Conservation (phyloP, 2,113 vertebrate genomes). For the Mesembrinibis cayennensis region DNA sequence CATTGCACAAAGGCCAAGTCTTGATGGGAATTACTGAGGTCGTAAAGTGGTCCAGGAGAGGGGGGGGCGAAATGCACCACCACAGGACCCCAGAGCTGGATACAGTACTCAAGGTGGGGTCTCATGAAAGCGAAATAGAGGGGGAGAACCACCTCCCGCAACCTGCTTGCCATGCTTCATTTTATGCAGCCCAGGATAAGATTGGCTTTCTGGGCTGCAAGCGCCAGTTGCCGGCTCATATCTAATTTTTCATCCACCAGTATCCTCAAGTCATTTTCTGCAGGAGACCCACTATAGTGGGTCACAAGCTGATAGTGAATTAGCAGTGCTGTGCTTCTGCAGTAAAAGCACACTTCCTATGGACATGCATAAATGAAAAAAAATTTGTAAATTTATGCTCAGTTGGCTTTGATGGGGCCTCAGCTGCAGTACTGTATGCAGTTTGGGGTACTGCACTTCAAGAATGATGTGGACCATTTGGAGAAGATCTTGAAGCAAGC, state of each 20-base stretch:
- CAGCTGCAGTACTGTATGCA: neutral
- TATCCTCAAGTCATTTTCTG: neutral
- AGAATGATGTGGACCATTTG: neutral
- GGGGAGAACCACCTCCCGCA: neutral
- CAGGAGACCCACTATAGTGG: neutral
- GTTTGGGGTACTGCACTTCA: neutral
- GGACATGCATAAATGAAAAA: neutral
- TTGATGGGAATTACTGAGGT: too few relatives aligned
- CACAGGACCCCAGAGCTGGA: neutral
- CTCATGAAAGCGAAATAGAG: neutral
- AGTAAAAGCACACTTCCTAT: neutral
- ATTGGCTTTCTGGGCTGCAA: neutral
- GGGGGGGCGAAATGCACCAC: too few relatives aligned
- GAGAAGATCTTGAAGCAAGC: neutral
- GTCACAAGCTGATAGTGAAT: neutral
- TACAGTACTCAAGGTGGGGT: neutral
- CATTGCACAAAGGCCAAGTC: too few relatives aligned
- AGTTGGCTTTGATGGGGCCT: neutral
- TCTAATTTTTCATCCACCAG: neutral
- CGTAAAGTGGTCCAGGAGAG: too few relatives aligned
- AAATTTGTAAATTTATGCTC: neutral
- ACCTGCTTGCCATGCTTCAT: neutral
- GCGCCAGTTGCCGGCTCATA: neutral
- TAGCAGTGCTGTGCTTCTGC: neutral
- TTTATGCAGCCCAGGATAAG: neutral